A percentile compares a stretch with the other conserved stretches of the same genome.
Conservation (phyloP, 2,797 vertebrate genomes). For the Acanthornis magna region DNA sequence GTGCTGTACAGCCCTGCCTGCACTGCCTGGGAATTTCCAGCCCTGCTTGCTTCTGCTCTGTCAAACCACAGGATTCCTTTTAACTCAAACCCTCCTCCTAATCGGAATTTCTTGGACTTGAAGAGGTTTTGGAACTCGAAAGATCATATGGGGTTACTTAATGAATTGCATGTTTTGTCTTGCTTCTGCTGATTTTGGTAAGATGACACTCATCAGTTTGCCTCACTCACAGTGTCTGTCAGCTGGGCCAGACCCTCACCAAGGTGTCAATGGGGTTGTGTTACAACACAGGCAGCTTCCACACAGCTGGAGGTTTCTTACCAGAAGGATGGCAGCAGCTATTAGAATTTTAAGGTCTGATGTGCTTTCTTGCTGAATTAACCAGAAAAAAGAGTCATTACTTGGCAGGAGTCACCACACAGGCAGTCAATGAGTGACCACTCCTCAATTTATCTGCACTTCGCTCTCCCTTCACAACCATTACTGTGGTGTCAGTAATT, state of each 20-base stretch:
- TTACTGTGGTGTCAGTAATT: neutral
- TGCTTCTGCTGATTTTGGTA: neutral
- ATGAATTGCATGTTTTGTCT: neutral
- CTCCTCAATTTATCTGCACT: neutral
- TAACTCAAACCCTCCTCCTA: neutral
- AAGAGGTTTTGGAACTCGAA: neutral
- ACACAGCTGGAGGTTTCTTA: neutral
- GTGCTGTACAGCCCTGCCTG: neutral
- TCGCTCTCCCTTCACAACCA: neutral
- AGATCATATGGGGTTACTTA: neutral
- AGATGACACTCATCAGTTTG: neutral
- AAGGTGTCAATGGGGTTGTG: neutral
- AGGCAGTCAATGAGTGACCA: neutral
- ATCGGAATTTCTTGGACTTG: neutral
- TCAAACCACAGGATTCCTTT: conserved; percentile 2
- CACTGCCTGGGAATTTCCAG: neutral
- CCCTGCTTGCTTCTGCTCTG: neutral
- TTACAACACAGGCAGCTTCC: neutral
- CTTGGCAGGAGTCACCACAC: neutral
- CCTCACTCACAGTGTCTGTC: neutral
- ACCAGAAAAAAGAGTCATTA: neutral
- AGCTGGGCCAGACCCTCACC: neutral
- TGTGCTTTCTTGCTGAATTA: neutral
- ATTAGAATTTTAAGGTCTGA: neutral
- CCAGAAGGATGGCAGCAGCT: neutral